These are phyloP conservation scores for Archips crataeganus DNA, from an alignment of 2,888 invertebrate species.

Conservation along the genomic window DNA sequence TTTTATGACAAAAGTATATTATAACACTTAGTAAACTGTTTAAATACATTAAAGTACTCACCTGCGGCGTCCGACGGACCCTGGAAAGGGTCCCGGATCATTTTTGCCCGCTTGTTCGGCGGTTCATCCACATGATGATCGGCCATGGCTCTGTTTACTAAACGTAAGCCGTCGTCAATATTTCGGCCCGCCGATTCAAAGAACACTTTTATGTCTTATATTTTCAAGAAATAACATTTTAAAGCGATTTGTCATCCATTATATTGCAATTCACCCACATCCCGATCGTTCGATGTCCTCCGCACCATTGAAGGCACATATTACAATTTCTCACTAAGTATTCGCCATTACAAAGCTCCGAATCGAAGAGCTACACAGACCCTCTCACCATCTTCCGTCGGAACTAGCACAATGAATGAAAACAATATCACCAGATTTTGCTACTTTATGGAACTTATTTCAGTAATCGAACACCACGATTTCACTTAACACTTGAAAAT, in stretches of 20 bases:
- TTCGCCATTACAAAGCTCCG: conserved; percentile 92
- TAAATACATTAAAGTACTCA: conserved; percentile 84
- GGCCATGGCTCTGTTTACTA: conserved; percentile 94
- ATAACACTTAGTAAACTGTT: conserved; percentile 68
- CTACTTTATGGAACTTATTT: conserved; percentile 80
- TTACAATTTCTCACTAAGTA: conserved; percentile 90
- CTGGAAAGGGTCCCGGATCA: conserved; percentile 93
- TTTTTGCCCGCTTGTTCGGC: conserved; percentile 98
- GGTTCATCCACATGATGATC: conserved; percentile 98
- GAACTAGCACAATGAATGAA: conserved; percentile 90
- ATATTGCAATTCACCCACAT: conserved; percentile 87
- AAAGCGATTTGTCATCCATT: conserved; percentile 83
- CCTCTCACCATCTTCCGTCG: conserved; percentile 91
- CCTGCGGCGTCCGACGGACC: conserved; percentile 93
- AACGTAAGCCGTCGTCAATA: conserved; percentile 88
- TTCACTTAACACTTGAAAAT: conserved; percentile 87
- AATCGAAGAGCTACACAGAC: conserved; percentile 89
- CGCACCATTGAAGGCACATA: conserved; percentile 92
- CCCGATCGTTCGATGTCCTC: conserved; percentile 89
- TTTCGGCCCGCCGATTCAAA: conserved; percentile 86
- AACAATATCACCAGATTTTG: conserved; percentile 87
- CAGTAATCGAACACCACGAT: conserved; percentile 77
- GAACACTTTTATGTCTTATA: conserved; percentile 84
- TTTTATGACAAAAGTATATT: conserved; percentile 77
- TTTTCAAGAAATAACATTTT: conserved; percentile 84